Evolutionary conservation across 2,113 vertebrate genomes (phyloP).

Genomic region (Gobiocypris rarus): DNA sequence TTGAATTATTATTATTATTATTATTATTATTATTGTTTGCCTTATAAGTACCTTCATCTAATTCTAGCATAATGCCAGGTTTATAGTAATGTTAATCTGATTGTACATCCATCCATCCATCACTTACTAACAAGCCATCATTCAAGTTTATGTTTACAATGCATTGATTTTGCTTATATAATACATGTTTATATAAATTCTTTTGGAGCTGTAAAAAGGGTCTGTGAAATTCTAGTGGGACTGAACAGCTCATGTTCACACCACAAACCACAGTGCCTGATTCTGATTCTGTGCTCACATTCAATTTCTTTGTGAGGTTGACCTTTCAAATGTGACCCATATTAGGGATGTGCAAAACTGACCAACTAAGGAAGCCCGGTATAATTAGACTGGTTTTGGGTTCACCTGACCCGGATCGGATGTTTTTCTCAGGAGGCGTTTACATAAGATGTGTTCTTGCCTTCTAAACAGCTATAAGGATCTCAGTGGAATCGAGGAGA

Average conservation of each 20-base stretch:
- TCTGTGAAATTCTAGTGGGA: background rate
- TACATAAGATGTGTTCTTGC: background rate
- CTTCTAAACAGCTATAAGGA: background rate
- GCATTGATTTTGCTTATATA: no score
- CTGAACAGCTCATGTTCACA: background rate
- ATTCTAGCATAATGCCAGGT: no score
- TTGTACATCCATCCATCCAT: background rate
- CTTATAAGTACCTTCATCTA: no score
- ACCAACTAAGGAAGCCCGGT: background rate
- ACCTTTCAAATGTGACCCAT: slow-evolving; percentile 15
- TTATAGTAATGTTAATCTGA: no score
- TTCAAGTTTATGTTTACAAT: no score
- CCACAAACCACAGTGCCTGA: background rate
- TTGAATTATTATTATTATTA: no score
- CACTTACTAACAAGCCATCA: no score
- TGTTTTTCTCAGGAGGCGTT: slow-evolving; percentile 17
- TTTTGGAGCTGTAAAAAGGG: background rate
- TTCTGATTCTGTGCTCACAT: slow-evolving; percentile 8
- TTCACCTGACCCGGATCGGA: background rate
- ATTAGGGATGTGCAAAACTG: background rate
- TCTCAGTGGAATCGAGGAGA: no score
- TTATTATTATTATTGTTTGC: no score
- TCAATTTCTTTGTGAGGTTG: background rate
- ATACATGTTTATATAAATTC: no score
- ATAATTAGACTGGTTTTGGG: slow-evolving; percentile 9